A percentile compares a stretch with the other conserved stretches of the same genome.
These are phyloP conservation scores for Leptopilina myrica DNA, from an alignment of 2,888 invertebrate species.

Conservation along the genomic window DNA sequence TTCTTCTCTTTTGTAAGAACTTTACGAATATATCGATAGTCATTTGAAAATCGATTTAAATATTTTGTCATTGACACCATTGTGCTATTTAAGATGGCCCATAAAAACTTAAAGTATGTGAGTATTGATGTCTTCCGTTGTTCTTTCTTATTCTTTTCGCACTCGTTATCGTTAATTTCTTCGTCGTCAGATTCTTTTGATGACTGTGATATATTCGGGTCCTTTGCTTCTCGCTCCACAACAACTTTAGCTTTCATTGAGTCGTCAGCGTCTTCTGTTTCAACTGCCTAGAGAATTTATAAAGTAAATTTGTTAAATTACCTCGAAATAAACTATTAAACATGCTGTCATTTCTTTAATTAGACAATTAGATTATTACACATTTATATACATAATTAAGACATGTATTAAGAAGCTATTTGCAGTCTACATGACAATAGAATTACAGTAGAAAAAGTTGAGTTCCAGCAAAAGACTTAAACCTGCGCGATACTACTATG, in stretches of 20 bases:
- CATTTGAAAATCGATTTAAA: slow-evolving; percentile 92
- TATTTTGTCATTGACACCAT: slow-evolving; percentile 90
- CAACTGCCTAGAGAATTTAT: slow-evolving; percentile 59
- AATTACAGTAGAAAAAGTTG: neutral
- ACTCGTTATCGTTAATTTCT: slow-evolving; percentile 52
- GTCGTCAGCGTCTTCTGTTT: slow-evolving; percentile 60
- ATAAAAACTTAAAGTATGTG: slow-evolving; percentile 79
- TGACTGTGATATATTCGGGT: slow-evolving; percentile 59
- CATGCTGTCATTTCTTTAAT: neutral
- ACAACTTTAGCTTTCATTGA: slow-evolving; percentile 65
- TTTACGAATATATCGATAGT: slow-evolving; percentile 95
- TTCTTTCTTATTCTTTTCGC: slow-evolving; percentile 58
- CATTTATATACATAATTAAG: too few relatives aligned
- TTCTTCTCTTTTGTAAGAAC: slow-evolving; percentile 93
- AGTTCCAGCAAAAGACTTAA: slow-evolving; percentile 8
- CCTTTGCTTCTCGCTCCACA: slow-evolving; percentile 60
- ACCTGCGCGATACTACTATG: neutral
- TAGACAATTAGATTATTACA: neutral
- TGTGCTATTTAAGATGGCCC: slow-evolving; percentile 86
- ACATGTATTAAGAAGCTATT: slow-evolving; percentile 1
- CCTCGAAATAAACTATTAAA: neutral
- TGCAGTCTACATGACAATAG: neutral
- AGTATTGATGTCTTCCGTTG: slow-evolving; percentile 78
- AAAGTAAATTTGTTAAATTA: slow-evolving; percentile 3
- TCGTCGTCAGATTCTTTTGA: slow-evolving; percentile 60